phyloP scores from a whole-genome alignment of 1,140 invertebrate genomes.

The Drosophila navojoa region DNA sequence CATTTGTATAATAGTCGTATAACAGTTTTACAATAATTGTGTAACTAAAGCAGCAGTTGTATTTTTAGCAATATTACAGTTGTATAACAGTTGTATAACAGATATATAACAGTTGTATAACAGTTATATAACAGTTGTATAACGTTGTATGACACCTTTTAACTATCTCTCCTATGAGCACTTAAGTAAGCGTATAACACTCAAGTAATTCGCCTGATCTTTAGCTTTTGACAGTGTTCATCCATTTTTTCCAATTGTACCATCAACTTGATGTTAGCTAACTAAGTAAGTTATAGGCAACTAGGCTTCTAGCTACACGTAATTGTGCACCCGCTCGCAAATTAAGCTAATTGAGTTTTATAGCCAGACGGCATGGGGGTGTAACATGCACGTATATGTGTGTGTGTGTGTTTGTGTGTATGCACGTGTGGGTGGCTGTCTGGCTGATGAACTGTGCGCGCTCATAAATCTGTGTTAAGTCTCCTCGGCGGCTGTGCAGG shows the following conservation, averaged over 20 bases:
- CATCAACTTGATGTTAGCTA: background rate
- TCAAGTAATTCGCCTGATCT: background rate
- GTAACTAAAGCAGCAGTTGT: background rate
- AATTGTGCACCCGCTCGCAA: conserved; percentile 44
- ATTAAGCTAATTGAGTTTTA: conserved; percentile 66
- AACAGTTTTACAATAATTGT: background rate
- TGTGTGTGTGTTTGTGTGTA: background rate
- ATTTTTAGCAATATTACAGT: background rate
- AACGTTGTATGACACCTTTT: background rate
- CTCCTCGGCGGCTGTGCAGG: background rate
- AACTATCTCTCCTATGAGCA: background rate
- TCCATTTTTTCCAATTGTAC: background rate
- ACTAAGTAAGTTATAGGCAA: conserved; percentile 12
- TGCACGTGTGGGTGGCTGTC: background rate
- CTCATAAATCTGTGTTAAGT: conserved; percentile 47
- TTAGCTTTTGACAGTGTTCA: background rate
- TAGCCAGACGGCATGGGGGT: conserved; percentile 41
- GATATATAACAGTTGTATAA: background rate
- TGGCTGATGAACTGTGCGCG: conserved; percentile 39
- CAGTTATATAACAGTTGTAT: background rate
- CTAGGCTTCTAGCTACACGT: conserved; percentile 7
- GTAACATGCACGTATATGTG: background rate
- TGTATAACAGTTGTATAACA: background rate
- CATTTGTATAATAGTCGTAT: background rate
- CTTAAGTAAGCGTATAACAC: background rate